These are phyloP conservation scores for Julus scanicus DNA, from an alignment of 2,888 invertebrate species.

Conservation along the genomic window DNA sequence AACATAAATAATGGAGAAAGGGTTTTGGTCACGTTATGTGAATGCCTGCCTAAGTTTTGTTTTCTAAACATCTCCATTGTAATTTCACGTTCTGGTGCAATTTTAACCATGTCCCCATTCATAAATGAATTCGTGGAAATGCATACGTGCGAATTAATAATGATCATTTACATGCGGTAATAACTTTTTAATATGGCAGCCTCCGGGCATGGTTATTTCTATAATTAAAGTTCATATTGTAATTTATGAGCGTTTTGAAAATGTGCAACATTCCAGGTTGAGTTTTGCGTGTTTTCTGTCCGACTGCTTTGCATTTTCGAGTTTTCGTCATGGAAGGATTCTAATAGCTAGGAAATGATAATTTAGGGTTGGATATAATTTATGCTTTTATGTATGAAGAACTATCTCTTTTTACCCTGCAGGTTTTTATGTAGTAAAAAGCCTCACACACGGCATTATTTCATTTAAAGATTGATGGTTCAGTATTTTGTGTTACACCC, in stretches of 20 bases:
- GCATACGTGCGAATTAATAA: background rate
- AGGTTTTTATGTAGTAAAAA: too few relatives aligned
- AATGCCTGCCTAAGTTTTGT: background rate
- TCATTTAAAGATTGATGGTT: too few relatives aligned
- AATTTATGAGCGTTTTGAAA: background rate
- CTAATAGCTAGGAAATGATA: too few relatives aligned
- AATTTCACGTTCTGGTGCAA: background rate
- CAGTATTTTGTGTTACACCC: too few relatives aligned
- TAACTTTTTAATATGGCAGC: background rate
- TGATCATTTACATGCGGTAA: background rate
- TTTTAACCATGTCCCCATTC: background rate
- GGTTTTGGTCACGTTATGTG: slow-evolving; percentile 7
- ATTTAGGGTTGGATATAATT: too few relatives aligned
- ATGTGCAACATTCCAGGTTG: background rate
- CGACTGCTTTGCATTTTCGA: background rate
- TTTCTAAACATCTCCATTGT: background rate
- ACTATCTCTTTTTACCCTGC: too few relatives aligned
- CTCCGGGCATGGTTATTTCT: background rate
- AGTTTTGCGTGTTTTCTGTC: background rate
- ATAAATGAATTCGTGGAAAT: background rate
- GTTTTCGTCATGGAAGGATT: too few relatives aligned
- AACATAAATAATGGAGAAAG: background rate
- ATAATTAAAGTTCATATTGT: background rate
- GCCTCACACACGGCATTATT: too few relatives aligned
- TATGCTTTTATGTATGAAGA: too few relatives aligned